phyloP scores from a whole-genome alignment of 1,140 invertebrate species.

The Bombus superbus region DNA sequence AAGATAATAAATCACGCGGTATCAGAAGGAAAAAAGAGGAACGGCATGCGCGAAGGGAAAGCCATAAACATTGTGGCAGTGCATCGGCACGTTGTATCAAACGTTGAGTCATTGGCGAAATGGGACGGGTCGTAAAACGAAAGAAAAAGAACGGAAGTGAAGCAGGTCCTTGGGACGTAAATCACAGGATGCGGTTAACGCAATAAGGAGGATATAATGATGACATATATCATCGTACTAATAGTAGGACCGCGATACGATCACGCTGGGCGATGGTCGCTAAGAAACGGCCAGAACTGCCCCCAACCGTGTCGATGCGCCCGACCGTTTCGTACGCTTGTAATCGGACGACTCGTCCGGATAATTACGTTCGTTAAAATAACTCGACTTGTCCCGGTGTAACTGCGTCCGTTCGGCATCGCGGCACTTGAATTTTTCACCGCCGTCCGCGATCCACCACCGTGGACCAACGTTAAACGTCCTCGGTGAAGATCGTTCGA shows the following conservation, averaged over 20 bases:
- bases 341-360: slow-evolving; percentile 51
- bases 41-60: not conserved
- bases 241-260: slow-evolving; percentile 62
- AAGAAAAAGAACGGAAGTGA: slow-evolving; percentile 51
- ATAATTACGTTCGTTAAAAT: slow-evolving; percentile 74
- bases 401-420: not conserved
- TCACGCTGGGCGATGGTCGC: slow-evolving; percentile 54
- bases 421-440: no score
- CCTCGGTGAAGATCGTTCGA: not conserved
- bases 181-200: slow-evolving; percentile 60
- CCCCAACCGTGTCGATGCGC: slow-evolving; percentile 48
- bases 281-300: slow-evolving; percentile 50
- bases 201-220: slow-evolving; percentile 65
- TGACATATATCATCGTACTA: slow-evolving; percentile 66
- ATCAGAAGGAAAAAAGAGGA: not conserved
- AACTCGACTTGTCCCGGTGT: slow-evolving; percentile 46
- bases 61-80: slow-evolving; percentile 51
- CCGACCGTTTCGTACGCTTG: slow-evolving; percentile 59
- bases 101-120: slow-evolving; percentile 33
- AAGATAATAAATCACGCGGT: slow-evolving; percentile 2
- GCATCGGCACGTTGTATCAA: slow-evolving; percentile 46
- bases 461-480: not conserved
- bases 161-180: slow-evolving; percentile 56
- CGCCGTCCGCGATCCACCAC: no score
- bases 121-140: slow-evolving; percentile 30